These are phyloP conservation scores for Lasioglossum morio DNA, from an alignment of 2,888 invertebrate genomes.

Conservation along the genomic window DNA sequence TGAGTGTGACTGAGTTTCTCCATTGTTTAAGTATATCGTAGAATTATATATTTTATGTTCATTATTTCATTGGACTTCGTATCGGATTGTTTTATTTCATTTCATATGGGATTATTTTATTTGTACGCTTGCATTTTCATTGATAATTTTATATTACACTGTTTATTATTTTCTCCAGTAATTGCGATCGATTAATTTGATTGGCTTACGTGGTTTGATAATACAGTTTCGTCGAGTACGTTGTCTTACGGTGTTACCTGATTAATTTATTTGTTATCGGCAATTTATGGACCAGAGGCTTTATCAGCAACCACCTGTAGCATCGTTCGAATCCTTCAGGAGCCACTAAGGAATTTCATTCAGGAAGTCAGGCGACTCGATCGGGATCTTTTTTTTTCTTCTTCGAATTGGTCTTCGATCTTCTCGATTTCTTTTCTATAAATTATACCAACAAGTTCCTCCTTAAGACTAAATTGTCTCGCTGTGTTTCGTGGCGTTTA, in stretches of 20 bases:
- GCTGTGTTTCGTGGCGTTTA: background rate
- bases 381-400: background rate
- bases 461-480: background rate
- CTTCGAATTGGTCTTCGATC: background rate
- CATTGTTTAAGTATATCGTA: background rate
- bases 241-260: background rate
- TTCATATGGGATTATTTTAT: background rate
- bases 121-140: too few relatives aligned
- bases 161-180: background rate
- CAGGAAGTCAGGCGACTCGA: background rate
- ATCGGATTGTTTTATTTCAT: background rate
- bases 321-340: constrained; percentile 30
- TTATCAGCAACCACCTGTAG: constrained; percentile 67
- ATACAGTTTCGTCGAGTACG: background rate
- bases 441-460: background rate
- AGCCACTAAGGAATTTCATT: background rate
- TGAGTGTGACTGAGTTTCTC: background rate
- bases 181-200: background rate
- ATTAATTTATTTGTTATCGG: background rate
- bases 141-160: too few relatives aligned
- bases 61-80: background rate
- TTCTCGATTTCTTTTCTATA: background rate
- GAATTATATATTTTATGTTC: background rate
- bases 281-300: constrained; percentile 23
- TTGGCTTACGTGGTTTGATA: background rate